These are phyloP conservation scores for Xenopus petersii DNA, from an alignment of 2,797 vertebrate genomes.

Conservation along the genomic window DNA sequence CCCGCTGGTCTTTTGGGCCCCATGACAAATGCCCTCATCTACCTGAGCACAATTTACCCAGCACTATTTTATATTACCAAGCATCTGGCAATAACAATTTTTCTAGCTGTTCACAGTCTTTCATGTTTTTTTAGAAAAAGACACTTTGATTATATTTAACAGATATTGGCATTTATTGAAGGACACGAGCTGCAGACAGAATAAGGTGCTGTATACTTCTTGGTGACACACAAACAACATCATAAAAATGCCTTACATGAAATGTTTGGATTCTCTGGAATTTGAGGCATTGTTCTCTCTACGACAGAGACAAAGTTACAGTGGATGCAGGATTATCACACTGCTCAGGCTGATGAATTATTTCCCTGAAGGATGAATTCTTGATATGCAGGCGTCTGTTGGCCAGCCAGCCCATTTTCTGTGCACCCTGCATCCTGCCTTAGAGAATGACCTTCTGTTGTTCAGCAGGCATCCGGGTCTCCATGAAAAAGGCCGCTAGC, in stretches of 20 bases:
- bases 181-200: not conserved
- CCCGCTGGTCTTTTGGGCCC: no score
- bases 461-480: slow-evolving; percentile 48
- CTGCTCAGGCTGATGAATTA: slow-evolving; percentile 62
- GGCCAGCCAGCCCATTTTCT: slow-evolving; percentile 64
- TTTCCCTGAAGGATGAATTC: slow-evolving; percentile 68
- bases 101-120: no score
- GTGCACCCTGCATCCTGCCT: slow-evolving; percentile 71
- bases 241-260: slow-evolving; percentile 51
- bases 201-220: not conserved
- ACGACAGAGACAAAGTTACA: slow-evolving; percentile 58
- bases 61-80: no score
- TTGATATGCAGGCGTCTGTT: slow-evolving; percentile 61
- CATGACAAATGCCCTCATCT: no score
- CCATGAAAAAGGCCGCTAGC: slow-evolving; percentile 60
- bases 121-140: no score
- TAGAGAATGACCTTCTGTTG: slow-evolving; percentile 65
- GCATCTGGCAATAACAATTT: no score
- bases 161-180: no score
- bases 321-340: slow-evolving; percentile 66
- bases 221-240: slow-evolving; percentile 4
- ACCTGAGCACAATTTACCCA: no score
- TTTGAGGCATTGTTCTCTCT: slow-evolving; percentile 65
- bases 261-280: slow-evolving; percentile 69
- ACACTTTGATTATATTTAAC: no score